A percentile compares a stretch with the other conserved stretches of the same genome.
Conservation (phyloP, 2,888 invertebrate species). For the Anagyrus pseudococci region DNA sequence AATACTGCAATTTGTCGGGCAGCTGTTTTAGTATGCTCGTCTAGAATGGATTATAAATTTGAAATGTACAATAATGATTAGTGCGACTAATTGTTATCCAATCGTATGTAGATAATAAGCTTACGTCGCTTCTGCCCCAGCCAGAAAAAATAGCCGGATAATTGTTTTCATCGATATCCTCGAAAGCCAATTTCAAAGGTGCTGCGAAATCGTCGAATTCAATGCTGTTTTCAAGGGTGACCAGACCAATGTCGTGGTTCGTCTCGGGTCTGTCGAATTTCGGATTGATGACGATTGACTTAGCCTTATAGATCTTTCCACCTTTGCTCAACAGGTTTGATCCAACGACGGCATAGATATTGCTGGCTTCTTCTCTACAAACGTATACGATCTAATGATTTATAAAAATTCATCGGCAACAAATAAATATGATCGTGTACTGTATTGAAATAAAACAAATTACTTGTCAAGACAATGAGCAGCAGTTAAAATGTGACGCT, state of each 20-base stretch:
- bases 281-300: background rate
- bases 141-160: background rate
- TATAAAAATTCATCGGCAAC: too few relatives aligned
- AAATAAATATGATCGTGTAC: too few relatives aligned
- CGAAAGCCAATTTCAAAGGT: background rate
- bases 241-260: background rate
- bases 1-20: background rate
- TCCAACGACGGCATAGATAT: background rate
- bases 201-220: background rate
- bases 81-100: background rate
- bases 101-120: background rate
- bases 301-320: background rate
- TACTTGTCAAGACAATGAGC: constrained; percentile 1
- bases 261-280: background rate
- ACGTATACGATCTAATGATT: background rate
- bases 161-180: background rate
- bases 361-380: background rate
- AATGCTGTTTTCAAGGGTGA: background rate
- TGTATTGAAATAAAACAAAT: background rate
- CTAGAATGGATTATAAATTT: background rate
- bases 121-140: background rate
- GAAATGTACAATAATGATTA: background rate
- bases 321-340: background rate
- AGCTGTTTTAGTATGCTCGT: background rate
- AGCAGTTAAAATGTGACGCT: constrained; percentile 1